A percentile compares a stretch with the other conserved stretches of the same genome.
These are phyloP conservation scores for Carabus problematicus DNA, from an alignment of 2,888 invertebrate genomes.

Conservation along the genomic window DNA sequence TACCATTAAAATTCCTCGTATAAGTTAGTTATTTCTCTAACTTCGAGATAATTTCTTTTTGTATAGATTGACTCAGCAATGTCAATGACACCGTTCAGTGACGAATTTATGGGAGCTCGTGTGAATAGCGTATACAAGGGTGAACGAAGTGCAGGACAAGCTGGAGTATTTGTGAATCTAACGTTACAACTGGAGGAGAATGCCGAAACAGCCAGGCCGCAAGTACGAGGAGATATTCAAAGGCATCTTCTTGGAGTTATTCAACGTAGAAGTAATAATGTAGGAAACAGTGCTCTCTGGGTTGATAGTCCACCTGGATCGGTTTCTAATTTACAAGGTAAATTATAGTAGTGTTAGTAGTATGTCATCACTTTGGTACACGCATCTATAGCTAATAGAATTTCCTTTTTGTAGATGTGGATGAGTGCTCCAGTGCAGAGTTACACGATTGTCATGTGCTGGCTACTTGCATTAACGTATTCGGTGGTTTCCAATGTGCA, in stretches of 20 bases:
- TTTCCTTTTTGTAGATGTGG: conserved; percentile 68
- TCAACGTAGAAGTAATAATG: conserved; percentile 82
- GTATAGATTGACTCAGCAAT: conserved; percentile 86
- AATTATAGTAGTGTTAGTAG: conserved; percentile 27
- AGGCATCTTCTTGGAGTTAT: conserved; percentile 85
- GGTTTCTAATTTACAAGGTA: conserved; percentile 76
- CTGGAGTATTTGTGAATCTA: conserved; percentile 84
- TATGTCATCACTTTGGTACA: too few relatives aligned
- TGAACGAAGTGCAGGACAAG: conserved; percentile 70
- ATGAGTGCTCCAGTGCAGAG: conserved; percentile 83
- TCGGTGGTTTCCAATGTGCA: conserved; percentile 81
- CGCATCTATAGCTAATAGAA: not conserved
- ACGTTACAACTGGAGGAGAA: conserved; percentile 83
- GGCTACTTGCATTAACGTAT: conserved; percentile 81
- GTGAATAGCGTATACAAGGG: conserved; percentile 82
- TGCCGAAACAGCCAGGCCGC: conserved; percentile 71
- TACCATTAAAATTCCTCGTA: too few relatives aligned
- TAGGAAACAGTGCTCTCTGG: conserved; percentile 85
- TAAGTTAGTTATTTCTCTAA: too few relatives aligned
- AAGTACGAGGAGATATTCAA: conserved; percentile 79
- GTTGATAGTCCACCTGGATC: conserved; percentile 84
- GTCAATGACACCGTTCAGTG: conserved; percentile 90
- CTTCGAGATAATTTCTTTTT: not conserved
- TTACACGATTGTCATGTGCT: conserved; percentile 84
- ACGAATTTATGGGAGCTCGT: conserved; percentile 81